These are phyloP conservation scores for Carcina quercana DNA, from an alignment of 2,888 invertebrate species.

Conservation along the genomic window DNA sequence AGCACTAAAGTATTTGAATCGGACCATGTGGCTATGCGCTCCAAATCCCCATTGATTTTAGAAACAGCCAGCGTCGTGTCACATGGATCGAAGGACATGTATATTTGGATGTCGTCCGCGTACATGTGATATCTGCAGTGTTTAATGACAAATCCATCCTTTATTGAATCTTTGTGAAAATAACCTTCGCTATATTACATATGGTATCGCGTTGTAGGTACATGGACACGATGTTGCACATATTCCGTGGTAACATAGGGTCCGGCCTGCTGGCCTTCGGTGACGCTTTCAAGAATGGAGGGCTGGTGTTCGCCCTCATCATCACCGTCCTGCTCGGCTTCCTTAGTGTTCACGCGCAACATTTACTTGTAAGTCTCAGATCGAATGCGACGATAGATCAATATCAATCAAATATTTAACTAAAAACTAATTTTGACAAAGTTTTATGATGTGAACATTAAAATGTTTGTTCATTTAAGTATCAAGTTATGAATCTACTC, in stretches of 20 bases:
- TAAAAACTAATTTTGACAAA: too few relatives aligned
- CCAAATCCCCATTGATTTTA: constrained; percentile 5
- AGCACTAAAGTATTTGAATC: constrained; percentile 4
- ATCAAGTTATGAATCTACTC: too few relatives aligned
- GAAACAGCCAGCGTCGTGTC: background rate
- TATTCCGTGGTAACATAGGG: constrained; percentile 96
- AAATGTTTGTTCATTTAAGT: too few relatives aligned
- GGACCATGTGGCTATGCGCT: constrained; percentile 4
- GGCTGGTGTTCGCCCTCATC: constrained; percentile 86
- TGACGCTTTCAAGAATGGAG: constrained; percentile 94
- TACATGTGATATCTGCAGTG: constrained; percentile 10
- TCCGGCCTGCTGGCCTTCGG: constrained; percentile 98
- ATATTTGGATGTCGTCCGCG: constrained; percentile 11
- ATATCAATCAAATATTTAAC: too few relatives aligned
- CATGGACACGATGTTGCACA: constrained; percentile 90
- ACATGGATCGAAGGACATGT: constrained; percentile 2
- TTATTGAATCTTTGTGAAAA: background rate
- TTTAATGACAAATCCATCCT: background rate
- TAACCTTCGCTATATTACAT: too few relatives aligned
- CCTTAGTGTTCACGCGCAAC: constrained; percentile 94
- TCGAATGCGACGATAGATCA: too few relatives aligned
- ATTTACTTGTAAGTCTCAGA: constrained; percentile 82
- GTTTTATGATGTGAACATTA: too few relatives aligned
- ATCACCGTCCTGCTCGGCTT: constrained; percentile 86
- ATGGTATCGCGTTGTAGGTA: constrained; percentile 74